Percentiles rank a stretch among this genome's conserved stretches.
Evolutionary conservation across 2,113 vertebrate genomes (phyloP).

Genomic region (Cricetomys ansorgei): DNA sequence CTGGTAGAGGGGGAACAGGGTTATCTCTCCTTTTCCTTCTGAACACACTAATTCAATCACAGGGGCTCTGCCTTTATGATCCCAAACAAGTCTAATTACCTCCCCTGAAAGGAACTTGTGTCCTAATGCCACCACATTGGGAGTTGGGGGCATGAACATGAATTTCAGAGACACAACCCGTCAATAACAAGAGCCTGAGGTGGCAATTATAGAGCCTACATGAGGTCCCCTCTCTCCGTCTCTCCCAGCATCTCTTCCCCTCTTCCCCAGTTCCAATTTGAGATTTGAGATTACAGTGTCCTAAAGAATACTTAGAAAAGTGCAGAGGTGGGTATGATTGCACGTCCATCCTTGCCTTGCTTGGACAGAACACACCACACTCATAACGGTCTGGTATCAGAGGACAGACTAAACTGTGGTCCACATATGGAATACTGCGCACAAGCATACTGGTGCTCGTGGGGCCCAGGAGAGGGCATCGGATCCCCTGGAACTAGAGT

Average conservation of each 20-base stretch:
- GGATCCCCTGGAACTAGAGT: not conserved
- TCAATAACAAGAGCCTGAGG: not conserved
- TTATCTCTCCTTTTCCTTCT: not conserved
- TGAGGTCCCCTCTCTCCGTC: too few species aligned
- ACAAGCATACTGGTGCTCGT: too few species aligned
- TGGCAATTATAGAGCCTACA: too few species aligned
- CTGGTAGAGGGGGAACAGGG: too few species aligned
- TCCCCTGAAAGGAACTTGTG: not conserved
- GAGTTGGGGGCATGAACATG: not conserved
- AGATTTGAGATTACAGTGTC: not conserved
- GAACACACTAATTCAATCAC: not conserved
- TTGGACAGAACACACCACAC: not conserved
- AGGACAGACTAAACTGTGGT: not conserved
- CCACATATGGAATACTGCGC: not conserved
- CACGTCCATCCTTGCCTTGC: not conserved
- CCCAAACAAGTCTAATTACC: not conserved
- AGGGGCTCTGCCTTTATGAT: not conserved
- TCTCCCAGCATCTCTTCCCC: too few species aligned
- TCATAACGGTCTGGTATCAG: not conserved
- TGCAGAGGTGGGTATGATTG: not conserved
- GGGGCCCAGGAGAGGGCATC: not conserved
- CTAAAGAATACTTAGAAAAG: slow-evolving; percentile 21
- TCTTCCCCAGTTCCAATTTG: too few species aligned
- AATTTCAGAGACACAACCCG: not conserved
- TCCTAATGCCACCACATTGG: not conserved